These are phyloP conservation scores for Drosophila anceps DNA, from an alignment of 2,888 invertebrate species.

Conservation along the genomic window DNA sequence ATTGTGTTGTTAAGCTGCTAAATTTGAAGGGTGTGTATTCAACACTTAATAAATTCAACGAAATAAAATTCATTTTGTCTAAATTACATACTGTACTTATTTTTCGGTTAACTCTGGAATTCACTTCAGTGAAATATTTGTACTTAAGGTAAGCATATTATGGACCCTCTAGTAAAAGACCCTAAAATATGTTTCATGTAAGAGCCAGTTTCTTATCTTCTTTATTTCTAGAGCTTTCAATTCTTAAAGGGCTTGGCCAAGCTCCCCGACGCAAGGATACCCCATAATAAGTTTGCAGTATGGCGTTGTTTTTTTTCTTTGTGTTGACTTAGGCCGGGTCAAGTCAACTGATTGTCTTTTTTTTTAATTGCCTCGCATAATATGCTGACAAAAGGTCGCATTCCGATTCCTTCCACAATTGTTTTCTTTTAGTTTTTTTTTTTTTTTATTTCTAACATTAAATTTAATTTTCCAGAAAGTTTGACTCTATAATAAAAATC, in stretches of 20 bases:
- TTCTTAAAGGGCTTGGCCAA: not conserved
- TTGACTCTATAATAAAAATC: conserved; percentile 5
- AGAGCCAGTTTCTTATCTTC: not conserved
- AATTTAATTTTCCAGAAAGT: conserved; percentile 13
- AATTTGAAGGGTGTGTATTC: too few relatives aligned
- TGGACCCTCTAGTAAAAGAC: not conserved
- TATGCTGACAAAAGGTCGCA: not conserved
- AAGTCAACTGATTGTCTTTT: not conserved
- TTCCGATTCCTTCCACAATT: conserved; percentile 1
- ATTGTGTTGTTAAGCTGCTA: too few relatives aligned
- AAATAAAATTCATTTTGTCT: too few relatives aligned
- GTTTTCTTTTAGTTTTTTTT: not conserved
- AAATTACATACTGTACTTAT: not conserved
- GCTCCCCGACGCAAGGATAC: not conserved
- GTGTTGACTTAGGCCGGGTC: conserved; percentile 2
- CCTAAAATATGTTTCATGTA: too few relatives aligned
- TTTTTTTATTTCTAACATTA: not conserved
- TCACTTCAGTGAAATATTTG: not conserved
- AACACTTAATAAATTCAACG: too few relatives aligned
- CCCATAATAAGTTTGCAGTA: not conserved
- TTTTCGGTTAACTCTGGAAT: not conserved
- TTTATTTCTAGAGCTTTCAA: not conserved
- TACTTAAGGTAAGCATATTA: not conserved
- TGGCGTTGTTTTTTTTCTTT: not conserved
- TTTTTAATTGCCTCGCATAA: not conserved